phyloP scores from a whole-genome alignment of 1,140 invertebrate genomes.

The Bursaphelenchus mucronatus region DNA sequence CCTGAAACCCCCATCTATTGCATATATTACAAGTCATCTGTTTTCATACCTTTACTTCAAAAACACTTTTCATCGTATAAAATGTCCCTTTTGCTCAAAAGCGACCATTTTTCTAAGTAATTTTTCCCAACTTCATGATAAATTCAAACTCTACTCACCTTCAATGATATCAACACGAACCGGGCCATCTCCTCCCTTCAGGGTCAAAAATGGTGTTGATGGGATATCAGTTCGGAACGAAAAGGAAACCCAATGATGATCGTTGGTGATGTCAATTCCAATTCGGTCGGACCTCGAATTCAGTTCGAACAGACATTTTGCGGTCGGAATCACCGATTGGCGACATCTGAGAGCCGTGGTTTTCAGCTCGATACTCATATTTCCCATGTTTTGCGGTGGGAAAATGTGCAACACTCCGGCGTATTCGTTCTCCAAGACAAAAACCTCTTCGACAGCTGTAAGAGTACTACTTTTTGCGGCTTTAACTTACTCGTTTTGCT shows the following conservation, averaged over 20 bases:
- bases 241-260: conserved; percentile 1
- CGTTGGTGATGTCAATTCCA: neutral
- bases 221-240: conserved; percentile 15
- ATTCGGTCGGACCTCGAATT: conserved; percentile 9
- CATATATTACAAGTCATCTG: too few species aligned
- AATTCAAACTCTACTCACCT: neutral
- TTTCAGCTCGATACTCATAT: conserved; percentile 4
- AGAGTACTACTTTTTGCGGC: neutral
- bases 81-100: too few species aligned
- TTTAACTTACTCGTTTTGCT: neutral
- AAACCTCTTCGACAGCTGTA: conserved; percentile 2
- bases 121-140: too few species aligned
- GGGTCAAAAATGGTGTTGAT: conserved; percentile 1
- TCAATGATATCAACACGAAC: conserved; percentile 15
- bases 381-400: neutral
- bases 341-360: conserved; percentile 1
- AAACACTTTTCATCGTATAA: too few species aligned
- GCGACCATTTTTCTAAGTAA: too few species aligned
- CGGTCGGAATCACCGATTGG: conserved; percentile 3
- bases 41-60: too few species aligned
- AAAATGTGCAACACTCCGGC: conserved; percentile 1
- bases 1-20: too few species aligned
- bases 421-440: neutral
- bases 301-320: conserved; percentile 9
- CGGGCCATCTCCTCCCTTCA: neutral